phyloP scores from a whole-genome alignment of 2,797 vertebrate species.

The Heteromormyrus szaboi region DNA sequence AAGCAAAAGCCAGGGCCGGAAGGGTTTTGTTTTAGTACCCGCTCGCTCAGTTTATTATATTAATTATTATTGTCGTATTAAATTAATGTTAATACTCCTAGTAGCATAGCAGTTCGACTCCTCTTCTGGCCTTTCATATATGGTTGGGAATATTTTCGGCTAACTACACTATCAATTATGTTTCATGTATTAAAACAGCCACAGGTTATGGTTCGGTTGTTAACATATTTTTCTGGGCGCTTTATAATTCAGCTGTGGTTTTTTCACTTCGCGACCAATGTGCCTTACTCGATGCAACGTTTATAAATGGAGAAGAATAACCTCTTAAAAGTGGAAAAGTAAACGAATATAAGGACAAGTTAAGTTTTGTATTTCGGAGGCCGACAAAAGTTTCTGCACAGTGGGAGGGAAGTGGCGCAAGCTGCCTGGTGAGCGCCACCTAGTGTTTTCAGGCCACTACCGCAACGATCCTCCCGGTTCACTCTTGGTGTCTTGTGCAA shows the following conservation, averaged over 20 bases:
- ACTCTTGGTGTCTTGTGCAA: neutral
- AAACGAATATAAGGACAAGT: neutral
- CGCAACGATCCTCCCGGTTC: neutral
- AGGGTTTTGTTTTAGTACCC: neutral
- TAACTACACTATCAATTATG: neutral
- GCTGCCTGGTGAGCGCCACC: neutral
- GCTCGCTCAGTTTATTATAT: neutral
- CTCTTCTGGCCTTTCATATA: neutral
- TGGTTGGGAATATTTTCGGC: neutral
- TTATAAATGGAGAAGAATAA: neutral
- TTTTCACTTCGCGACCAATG: neutral
- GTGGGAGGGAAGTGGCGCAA: neutral
- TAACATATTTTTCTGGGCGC: neutral
- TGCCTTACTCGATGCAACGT: neutral
- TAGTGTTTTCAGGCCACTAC: neutral
- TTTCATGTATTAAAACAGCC: neutral
- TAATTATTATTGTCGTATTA: neutral
- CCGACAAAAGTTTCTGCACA: neutral
- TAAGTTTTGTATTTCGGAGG: neutral
- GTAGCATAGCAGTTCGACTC: neutral
- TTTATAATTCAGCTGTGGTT: neutral
- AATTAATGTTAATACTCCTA: neutral
- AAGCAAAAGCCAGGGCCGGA: neutral
- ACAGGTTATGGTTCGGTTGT: neutral
- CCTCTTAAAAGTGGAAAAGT: neutral